A percentile compares a stretch with the other conserved stretches of the same genome.
Evolutionary conservation across 2,888 invertebrate species (phyloP).

Genomic region (Petrolisthes cinctipes): DNA sequence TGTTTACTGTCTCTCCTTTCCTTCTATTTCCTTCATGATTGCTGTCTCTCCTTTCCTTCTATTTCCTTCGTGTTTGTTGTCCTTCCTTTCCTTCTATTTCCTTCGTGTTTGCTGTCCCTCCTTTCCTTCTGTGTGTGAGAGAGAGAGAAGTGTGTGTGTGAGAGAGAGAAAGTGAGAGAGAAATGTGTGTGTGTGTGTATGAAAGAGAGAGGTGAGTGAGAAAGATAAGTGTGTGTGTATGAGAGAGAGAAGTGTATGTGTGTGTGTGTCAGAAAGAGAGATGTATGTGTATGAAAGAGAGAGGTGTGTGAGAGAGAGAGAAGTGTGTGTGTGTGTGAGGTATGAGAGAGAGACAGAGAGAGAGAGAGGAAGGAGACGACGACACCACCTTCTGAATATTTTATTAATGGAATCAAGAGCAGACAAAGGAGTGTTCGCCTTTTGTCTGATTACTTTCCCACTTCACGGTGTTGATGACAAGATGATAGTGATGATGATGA

Average conservation of each 20-base stretch:
- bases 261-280: background rate
- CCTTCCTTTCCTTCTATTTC: background rate
- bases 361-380: too few relatives aligned
- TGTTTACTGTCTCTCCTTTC: too few relatives aligned
- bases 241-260: background rate
- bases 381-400: too few relatives aligned
- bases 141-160: background rate
- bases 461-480: too few relatives aligned
- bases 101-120: background rate
- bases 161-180: background rate
- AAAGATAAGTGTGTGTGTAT: background rate
- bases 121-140: background rate
- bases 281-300: background rate
- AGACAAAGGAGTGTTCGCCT: too few relatives aligned
- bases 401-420: too few relatives aligned
- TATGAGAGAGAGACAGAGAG: too few relatives aligned
- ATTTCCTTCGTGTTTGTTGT: background rate
- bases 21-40: background rate
- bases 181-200: background rate
- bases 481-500: too few relatives aligned
- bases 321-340: background rate
- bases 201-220: background rate
- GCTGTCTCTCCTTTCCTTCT: constrained; percentile 7
- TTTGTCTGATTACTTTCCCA: too few relatives aligned
- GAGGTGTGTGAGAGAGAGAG: background rate